phyloP scores from a whole-genome alignment of 2,113 vertebrate species.

The Urocolius indicus region DNA sequence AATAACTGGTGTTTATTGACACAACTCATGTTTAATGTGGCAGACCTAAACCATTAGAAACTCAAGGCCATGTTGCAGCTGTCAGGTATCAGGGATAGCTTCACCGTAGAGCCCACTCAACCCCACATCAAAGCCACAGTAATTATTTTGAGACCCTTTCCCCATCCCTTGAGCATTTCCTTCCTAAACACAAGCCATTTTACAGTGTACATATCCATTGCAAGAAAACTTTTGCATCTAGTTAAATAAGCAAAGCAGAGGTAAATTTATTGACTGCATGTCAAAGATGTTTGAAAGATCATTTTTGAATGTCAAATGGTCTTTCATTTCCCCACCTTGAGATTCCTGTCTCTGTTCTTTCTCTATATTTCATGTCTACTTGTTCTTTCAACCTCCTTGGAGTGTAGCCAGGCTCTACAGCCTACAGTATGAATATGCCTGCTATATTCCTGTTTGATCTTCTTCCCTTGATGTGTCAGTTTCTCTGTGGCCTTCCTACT shows the following conservation, averaged over 20 bases:
- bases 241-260: slow-evolving; percentile 57
- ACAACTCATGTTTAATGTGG: background rate
- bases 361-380: slow-evolving; percentile 74
- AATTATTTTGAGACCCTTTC: background rate
- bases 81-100: background rate
- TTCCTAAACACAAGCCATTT: background rate
- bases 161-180: background rate
- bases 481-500: slow-evolving; percentile 79
- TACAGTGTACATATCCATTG: background rate
- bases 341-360: slow-evolving; percentile 73
- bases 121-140: background rate
- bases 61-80: background rate
- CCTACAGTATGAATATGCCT: slow-evolving; percentile 69
- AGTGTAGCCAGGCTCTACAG: slow-evolving; percentile 69
- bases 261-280: slow-evolving; percentile 66
- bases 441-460: slow-evolving; percentile 78
- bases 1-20: background rate
- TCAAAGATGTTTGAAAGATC: slow-evolving; percentile 65
- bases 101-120: fast-evolving
- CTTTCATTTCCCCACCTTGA: slow-evolving; percentile 76
- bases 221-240: slow-evolving; percentile 37
- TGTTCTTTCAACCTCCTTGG: slow-evolving; percentile 77
- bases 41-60: background rate
- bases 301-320: slow-evolving; percentile 75
- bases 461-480: slow-evolving; percentile 78